A percentile compares a stretch with the other conserved stretches of the same genome.
phyloP scores from a whole-genome alignment of 2,888 invertebrate genomes.

The Poecilobothrus nobilitatus region DNA sequence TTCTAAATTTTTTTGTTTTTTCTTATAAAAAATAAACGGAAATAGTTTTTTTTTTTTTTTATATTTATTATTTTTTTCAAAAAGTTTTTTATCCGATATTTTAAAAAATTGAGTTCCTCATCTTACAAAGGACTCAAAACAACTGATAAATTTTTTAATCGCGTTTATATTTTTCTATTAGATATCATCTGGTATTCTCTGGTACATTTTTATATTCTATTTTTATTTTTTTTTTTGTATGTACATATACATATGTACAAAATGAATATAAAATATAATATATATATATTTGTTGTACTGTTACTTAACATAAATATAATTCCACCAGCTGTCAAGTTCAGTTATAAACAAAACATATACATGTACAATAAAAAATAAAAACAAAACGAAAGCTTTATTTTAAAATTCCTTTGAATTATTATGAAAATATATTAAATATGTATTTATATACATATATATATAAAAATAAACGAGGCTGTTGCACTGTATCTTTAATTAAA shows the following conservation, averaged over 20 bases:
- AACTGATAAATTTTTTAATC: background rate
- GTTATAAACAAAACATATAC: background rate
- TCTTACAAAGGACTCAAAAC: background rate
- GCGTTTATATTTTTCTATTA: background rate
- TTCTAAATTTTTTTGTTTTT: background rate
- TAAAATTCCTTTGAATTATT: too few species aligned
- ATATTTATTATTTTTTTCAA: background rate
- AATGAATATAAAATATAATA: background rate
- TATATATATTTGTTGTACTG: too few species aligned
- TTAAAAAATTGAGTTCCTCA: background rate
- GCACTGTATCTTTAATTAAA: too few species aligned
- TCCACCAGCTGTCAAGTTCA: background rate
- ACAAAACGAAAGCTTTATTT: too few species aligned
- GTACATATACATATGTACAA: background rate
- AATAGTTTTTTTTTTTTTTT: background rate
- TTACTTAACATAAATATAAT: too few species aligned
- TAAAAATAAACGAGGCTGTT: too few species aligned
- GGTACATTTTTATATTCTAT: background rate
- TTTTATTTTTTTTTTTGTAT: background rate
- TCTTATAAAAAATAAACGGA: background rate
- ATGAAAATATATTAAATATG: too few species aligned
- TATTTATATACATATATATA: too few species aligned
- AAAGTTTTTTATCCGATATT: background rate
- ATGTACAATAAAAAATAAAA: too few species aligned
- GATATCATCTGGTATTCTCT: conserved; percentile 3